A percentile compares a stretch with the other conserved stretches of the same genome.
Conservation (phyloP, 92 coral and sea anemone genomes). For the Plumapathes pennacea region DNA sequence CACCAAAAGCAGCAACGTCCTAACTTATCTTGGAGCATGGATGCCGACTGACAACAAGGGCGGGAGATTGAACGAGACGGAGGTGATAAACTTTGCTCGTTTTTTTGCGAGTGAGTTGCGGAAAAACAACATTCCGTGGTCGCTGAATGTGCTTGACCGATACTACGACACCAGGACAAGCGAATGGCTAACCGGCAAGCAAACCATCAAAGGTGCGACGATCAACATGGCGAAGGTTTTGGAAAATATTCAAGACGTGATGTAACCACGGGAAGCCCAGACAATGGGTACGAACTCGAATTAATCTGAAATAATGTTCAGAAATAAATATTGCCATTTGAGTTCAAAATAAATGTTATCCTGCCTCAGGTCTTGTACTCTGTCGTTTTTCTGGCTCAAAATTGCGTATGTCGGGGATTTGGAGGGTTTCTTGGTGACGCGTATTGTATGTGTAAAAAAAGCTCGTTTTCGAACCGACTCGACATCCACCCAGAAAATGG, state of each 20-base stretch:
- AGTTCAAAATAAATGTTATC: too few relatives aligned
- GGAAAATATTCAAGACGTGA: constrained; percentile 43
- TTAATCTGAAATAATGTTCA: too few relatives aligned
- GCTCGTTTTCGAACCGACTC: too few relatives aligned
- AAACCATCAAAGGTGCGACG: constrained; percentile 4
- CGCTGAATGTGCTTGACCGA: constrained; percentile 56
- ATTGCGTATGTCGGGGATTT: too few relatives aligned
- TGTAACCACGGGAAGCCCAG: too few relatives aligned
- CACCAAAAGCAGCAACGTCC: not conserved
- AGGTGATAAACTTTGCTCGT: constrained; percentile 48
- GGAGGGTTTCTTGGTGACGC: too few relatives aligned
- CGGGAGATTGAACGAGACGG: constrained; percentile 19
- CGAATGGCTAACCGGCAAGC: constrained; percentile 41
- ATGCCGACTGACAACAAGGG: constrained; percentile 42
- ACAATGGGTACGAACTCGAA: too few relatives aligned
- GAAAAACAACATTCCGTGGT: constrained; percentile 45
- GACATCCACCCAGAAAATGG: too few relatives aligned
- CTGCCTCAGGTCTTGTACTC: too few relatives aligned
- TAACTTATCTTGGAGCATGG: constrained; percentile 66
- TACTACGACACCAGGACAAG: constrained; percentile 53
- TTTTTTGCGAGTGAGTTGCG: constrained; percentile 34
- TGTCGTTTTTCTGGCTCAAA: too few relatives aligned
- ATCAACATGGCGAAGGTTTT: constrained; percentile 45
- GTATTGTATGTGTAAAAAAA: too few relatives aligned
- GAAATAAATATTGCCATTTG: too few relatives aligned